Percentiles rank a stretch among this genome's conserved stretches.
Evolutionary conservation across 1,140 invertebrate genomes (phyloP).

Genomic region (Diorhabda sublineata): DNA sequence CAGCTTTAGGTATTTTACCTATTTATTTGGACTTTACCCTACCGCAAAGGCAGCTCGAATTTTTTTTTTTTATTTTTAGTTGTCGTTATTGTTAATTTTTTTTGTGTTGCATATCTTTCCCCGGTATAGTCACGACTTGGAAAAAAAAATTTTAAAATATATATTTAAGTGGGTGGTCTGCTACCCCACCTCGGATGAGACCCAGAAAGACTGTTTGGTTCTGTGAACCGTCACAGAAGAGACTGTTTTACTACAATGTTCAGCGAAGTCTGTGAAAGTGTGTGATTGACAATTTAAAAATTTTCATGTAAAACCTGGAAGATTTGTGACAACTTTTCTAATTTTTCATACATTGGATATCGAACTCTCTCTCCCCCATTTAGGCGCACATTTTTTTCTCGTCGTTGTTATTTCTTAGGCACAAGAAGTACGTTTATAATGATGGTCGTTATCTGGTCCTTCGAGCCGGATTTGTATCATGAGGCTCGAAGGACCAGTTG

Average conservation of each 20-base stretch:
- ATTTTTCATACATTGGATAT: slow-evolving; percentile 35
- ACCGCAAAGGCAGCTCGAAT: no score
- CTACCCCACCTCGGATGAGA: slow-evolving; percentile 38
- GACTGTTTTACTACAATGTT: background rate
- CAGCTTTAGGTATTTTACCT: background rate
- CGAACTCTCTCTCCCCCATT: slow-evolving; percentile 5
- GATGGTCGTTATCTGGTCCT: no score
- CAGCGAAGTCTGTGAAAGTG: slow-evolving; percentile 20
- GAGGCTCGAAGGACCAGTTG: no score
- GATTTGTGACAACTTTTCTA: slow-evolving; percentile 38
- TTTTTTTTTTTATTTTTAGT: background rate
- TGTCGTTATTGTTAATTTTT: slow-evolving; percentile 30
- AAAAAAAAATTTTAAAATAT: slow-evolving; percentile 21
- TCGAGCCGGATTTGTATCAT: no score
- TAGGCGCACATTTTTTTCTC: slow-evolving; percentile 14
- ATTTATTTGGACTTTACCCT: background rate
- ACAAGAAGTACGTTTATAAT: no score
- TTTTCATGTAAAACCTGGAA: slow-evolving; percentile 18
- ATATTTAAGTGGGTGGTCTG: slow-evolving; percentile 30
- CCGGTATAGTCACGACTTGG: slow-evolving; percentile 26
- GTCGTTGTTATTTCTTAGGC: no score
- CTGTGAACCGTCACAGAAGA: slow-evolving; percentile 39
- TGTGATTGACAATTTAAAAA: slow-evolving; percentile 27
- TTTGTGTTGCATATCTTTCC: slow-evolving; percentile 35
- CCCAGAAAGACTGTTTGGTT: slow-evolving; percentile 40